These are phyloP conservation scores for Onthophagus sagittarius DNA, from an alignment of 2,888 invertebrate species.

Conservation along the genomic window DNA sequence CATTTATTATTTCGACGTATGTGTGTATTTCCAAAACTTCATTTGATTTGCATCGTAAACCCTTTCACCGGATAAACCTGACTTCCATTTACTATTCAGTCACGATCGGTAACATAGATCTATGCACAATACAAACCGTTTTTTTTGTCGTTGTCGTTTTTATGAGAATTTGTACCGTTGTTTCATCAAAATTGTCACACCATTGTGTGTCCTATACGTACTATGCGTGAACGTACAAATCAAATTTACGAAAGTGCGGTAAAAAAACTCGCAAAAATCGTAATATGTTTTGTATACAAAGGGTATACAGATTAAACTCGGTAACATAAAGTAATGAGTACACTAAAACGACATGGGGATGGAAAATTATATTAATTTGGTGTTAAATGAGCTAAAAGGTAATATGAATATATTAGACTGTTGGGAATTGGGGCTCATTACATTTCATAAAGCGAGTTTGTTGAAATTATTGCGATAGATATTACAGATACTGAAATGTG, in stretches of 20 bases:
- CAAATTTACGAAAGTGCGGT: neutral
- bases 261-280: too few relatives aligned
- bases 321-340: neutral
- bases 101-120: neutral
- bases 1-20: neutral
- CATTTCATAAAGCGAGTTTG: neutral
- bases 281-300: too few relatives aligned
- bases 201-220: neutral
- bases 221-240: neutral
- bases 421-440: neutral
- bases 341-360: neutral
- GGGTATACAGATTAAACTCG: neutral
- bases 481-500: too few relatives aligned
- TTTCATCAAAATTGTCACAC: neutral
- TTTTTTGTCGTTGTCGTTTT: neutral
- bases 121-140: neutral
- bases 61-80: neutral
- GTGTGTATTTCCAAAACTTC: neutral
- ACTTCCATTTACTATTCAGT: neutral
- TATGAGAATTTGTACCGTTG: neutral
- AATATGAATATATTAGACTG: neutral
- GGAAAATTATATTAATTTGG: neutral
- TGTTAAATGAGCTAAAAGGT: neutral
- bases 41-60: neutral
- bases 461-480: neutral